These are phyloP conservation scores for Zaprionus lineosus DNA, from an alignment of 2,888 invertebrate genomes.

Conservation along the genomic window DNA sequence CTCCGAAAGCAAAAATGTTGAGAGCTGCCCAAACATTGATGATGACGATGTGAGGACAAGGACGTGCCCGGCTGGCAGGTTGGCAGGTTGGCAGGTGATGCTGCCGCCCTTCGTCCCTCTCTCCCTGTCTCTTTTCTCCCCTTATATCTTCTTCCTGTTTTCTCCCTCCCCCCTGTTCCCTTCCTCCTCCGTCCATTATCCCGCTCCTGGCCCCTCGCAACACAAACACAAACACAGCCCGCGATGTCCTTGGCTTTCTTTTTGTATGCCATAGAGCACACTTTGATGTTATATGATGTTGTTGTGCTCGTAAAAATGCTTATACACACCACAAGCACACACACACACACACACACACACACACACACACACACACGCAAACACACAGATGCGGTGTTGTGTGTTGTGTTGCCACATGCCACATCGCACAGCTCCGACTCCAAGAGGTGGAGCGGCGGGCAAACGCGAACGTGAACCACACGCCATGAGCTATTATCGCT, in stretches of 20 bases:
- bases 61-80: constrained; percentile 45
- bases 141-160: background rate
- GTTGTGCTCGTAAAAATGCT: constrained; percentile 70
- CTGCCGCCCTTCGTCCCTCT: background rate
- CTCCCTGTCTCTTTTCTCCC: background rate
- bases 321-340: constrained; percentile 48
- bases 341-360: background rate
- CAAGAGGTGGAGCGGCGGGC: background rate
- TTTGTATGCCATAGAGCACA: constrained; percentile 56
- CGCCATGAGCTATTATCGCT: constrained; percentile 61
- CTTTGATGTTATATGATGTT: constrained; percentile 73
- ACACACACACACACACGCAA: background rate
- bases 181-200: background rate
- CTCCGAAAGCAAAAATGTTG: constrained; percentile 30
- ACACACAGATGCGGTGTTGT: too few relatives aligned
- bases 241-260: constrained; percentile 60
- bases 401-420: constrained; percentile 21
- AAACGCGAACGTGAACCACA: constrained; percentile 41
- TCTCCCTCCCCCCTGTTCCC: background rate
- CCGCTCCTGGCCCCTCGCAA: too few relatives aligned
- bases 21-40: constrained; percentile 48
- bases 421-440: constrained; percentile 20
- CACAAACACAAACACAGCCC: too few relatives aligned
- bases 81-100: constrained; percentile 50
- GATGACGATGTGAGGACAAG: constrained; percentile 33